Base-by-base conservation (phyloP, 2,113 vertebrate species). In the Pachycephala philippinensis region DNA sequence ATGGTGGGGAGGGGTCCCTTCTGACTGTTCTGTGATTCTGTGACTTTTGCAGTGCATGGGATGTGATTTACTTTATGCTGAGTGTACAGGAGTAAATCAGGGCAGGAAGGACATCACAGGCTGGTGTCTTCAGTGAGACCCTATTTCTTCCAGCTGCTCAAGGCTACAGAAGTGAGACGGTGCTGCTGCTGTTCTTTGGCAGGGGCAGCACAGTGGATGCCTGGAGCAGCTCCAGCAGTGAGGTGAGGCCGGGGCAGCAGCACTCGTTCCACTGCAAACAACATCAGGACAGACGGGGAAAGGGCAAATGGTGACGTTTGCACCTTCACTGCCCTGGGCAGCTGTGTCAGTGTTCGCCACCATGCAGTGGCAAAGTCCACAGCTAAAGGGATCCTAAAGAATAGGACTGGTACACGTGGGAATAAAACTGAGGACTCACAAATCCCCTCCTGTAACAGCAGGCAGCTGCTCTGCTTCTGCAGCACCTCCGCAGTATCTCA, bases 181-280 rank as follows among this genome's bases (percentile, higher is more conserved):
- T 72, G 49, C 42, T 61, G 84, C 72, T 87, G 66, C 66, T 71
- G 66, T 5, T 50, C 27, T 31, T 35, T 27, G n/a, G 31, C 66
- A 28, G 9, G 37, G 39, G n/a, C 28, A 63, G 64, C 39, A 7
- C 18, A 12, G 42, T 8, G 57, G 40, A 8, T 35, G 45, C 44
- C 53, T 59, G 0, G 2, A n/a, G 74, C 56, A 69, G 56, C 56
- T 79, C n/a, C 75, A n/a, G n/a, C 84, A 71, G 75, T 5, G 42
- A 49, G 26, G 42, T 22, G 66, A 56, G 65, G 17, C 66, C 1
- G 0, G 21, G 40, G 42, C 6, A 72, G 42, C 59, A 72, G 59
- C 42, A 1, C 66, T 42, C 0, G 0, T 31, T 53, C 57, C 11
- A 3, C 65, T 26, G 26, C 21, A 8, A 23, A 14, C 59, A 22